phyloP scores from a whole-genome alignment of 2,888 invertebrate species.

The Lingula anatina region DNA sequence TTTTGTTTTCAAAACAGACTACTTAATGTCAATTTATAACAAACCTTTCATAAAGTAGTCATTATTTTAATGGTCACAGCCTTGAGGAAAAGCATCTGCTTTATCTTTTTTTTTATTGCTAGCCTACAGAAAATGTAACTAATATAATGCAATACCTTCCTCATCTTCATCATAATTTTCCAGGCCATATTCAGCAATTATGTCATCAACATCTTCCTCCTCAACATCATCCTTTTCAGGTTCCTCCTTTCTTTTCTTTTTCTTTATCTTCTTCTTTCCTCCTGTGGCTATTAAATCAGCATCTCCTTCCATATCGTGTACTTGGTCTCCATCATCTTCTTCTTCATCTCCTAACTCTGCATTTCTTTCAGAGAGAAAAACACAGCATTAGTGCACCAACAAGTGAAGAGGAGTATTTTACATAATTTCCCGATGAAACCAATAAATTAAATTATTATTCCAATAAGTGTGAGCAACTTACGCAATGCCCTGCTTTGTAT shows the following conservation, averaged over 20 bases:
- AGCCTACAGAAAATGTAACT: background rate
- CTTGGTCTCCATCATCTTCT: too few relatives aligned
- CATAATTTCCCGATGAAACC: too few relatives aligned
- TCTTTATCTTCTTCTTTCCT: constrained; percentile 2
- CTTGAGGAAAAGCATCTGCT: too few relatives aligned
- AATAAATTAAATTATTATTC: too few relatives aligned
- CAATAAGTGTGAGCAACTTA: too few relatives aligned
- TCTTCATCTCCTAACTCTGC: constrained; percentile 3
- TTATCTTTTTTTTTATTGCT: background rate
- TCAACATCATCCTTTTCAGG: constrained; percentile 24
- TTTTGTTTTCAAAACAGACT: too few relatives aligned
- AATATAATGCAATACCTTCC: constrained; percentile 9
- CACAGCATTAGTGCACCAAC: background rate
- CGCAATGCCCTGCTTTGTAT: constrained; percentile 17
- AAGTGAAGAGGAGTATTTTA: background rate
- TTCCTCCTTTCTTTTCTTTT: constrained; percentile 50
- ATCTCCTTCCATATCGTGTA: background rate
- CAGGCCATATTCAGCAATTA: constrained; percentile 65
- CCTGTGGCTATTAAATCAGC: background rate
- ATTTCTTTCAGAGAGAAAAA: background rate
- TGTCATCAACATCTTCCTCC: constrained; percentile 61
- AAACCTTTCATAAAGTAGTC: too few relatives aligned
- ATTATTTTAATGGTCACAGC: too few relatives aligned
- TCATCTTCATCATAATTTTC: constrained; percentile 53
- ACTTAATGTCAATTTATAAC: too few relatives aligned